Evolutionary conservation across 1,140 invertebrate species (phyloP).

Genomic region (Andrena cerasifolii): DNA sequence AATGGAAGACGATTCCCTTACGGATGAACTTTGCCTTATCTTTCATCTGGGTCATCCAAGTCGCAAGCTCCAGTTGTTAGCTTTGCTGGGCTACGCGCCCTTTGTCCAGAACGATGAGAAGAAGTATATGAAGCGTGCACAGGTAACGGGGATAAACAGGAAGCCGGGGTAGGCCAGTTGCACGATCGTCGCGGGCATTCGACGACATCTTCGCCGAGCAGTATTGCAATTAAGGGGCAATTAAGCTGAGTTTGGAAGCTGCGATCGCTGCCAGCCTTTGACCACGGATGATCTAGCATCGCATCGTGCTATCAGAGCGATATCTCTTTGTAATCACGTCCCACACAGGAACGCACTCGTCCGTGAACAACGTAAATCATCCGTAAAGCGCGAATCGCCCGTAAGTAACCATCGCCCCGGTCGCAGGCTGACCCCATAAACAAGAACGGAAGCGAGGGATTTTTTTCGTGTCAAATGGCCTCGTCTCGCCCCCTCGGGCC

Average conservation of each 20-base stretch:
- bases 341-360: conserved; percentile 17
- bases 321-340: conserved; percentile 47
- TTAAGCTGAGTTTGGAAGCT: conserved; percentile 10
- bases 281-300: conserved; percentile 13
- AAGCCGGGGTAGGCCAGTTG: no score
- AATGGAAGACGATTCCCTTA: neutral
- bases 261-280: neutral
- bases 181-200: neutral
- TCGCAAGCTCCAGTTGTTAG: neutral
- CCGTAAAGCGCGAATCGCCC: conserved; percentile 43
- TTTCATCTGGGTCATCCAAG: neutral
- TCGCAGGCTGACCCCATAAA: conserved; percentile 31
- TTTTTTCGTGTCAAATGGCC: neutral
- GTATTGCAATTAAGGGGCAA: conserved; percentile 22
- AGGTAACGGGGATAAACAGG: no score
- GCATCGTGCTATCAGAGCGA: neutral
- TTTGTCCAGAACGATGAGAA: neutral
- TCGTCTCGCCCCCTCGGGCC: neutral
- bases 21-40: neutral
- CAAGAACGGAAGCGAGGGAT: conserved; percentile 42
- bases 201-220: neutral
- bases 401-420: neutral
- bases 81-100: neutral
- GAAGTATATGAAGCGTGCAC: no score
- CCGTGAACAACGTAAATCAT: conserved; percentile 57